Evolutionary conservation across 2,888 invertebrate species (phyloP).

Genomic region (Tupiocoris notatus): DNA sequence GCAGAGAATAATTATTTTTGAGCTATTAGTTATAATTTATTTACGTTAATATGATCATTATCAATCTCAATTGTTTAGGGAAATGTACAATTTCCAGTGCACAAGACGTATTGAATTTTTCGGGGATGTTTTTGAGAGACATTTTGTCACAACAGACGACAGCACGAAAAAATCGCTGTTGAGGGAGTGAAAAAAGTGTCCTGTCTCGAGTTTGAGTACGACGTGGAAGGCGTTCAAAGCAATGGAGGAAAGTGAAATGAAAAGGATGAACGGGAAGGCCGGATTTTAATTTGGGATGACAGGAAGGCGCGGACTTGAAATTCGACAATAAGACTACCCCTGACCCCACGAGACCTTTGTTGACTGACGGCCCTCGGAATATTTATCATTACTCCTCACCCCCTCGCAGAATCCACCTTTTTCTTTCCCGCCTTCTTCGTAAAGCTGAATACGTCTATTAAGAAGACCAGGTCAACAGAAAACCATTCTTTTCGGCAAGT

Average conservation of each 20-base stretch:
- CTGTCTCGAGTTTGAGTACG: no score
- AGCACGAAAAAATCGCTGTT: no score
- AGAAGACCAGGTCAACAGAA: background rate
- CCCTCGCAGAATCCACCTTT: background rate
- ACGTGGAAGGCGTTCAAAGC: no score
- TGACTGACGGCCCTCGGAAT: slow-evolving; percentile 16
- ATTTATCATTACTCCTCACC: slow-evolving; percentile 6
- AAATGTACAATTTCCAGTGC: no score
- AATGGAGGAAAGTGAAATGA: background rate
- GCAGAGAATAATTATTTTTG: no score
- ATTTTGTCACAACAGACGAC: no score
- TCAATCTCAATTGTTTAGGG: no score
- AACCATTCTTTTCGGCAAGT: slow-evolving; percentile 1
- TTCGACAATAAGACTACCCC: slow-evolving; percentile 9
- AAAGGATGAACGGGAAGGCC: background rate
- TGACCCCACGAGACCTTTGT: slow-evolving; percentile 7
- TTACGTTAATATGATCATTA: no score
- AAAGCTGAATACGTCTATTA: background rate
- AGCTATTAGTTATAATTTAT: no score
- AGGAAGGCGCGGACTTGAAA: slow-evolving; percentile 4
- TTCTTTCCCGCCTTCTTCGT: background rate
- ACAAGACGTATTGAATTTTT: no score
- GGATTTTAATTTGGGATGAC: slow-evolving; percentile 14
- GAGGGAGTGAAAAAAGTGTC: no score
- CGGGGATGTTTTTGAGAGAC: no score